Evolutionary conservation across 2,888 invertebrate species (phyloP), one percentile per base, ranked within the genome.

Genomic region (Synanthedon myopaeformis): DNA sequence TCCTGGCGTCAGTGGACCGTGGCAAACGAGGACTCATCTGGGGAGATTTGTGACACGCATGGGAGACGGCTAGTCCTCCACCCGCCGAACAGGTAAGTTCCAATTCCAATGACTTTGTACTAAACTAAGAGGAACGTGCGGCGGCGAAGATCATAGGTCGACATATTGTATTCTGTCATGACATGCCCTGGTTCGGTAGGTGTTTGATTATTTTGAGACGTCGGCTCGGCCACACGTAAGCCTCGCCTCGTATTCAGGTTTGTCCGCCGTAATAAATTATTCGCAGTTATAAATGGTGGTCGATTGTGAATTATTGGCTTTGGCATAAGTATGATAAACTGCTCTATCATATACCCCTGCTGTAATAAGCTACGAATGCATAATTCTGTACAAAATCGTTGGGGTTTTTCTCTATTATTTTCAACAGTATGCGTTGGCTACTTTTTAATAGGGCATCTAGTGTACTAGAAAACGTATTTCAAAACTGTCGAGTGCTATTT

Each of bases 1-100:
- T 91, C 56, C 82, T 97, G 54, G 93, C 94, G 53, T 94, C 94
- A 49, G 96, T 95, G 61, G 96, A 96, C 79, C 91, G 93, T 62
- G 90, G 92, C 64, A 96, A 94, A 80, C 92, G 92, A 62, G 94
- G 93, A 54, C 88, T 94, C 58, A 89, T 96, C 57, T 97, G 96
- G 95, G 91, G 92, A 49, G 93, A 94, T 70, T 82, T 88, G 86
- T 88, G 87, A 88, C 85, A 82, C 58, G 76, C 74, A 61, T 73
- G 71, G 74, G 76, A 80, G 61, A 66, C 66, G 59, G 67, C 68
- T 54, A 55, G 61, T 54, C 65, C 70, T 55, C 63, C 63, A 45
- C 59, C 66, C 51, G 42, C 56, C 42, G 60, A 65, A 59, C 69
- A 17, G 23, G 49, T 49, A 8, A 45, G 35, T 35, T 5, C 28